Evolutionary conservation across 2,888 invertebrate genomes (phyloP), one percentile per base, ranked within the genome.

Genomic region (Caenorhabditis sp.): DNA sequence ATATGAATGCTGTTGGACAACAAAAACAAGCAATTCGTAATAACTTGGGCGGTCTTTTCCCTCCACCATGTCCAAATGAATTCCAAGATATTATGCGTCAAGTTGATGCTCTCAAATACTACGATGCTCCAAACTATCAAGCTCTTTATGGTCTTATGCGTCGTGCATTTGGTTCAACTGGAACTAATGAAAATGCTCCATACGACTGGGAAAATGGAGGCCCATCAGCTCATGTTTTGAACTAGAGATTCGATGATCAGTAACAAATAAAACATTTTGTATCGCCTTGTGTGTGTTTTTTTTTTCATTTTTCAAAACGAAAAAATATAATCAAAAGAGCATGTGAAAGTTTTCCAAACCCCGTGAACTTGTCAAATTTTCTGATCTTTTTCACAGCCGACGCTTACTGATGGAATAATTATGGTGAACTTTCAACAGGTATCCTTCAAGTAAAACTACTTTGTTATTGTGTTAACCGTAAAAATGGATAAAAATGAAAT

Each of bases 81-180:
- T 74, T 74, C 66, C 63, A 63, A 51, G 69, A 73, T 8, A 69
- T 68, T 24, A 59, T 79, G 66, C 62, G 69, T n/a, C 69, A 66
- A 65, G 70, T 77, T 43, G 84, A 84, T 66, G 26, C 62, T 27
- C 68, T 82, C 53, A 83, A 81, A 66, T 84, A 85, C 76, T 84
- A 84, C 69, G 84, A 84, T 58, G 77, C 81, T 3, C 84, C 84
- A 26, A 80, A 84, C 76, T 84, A 84, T 62, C 76, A 76, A 61
- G 66, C 70, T 58, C 58, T 77, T 60, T 85, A 85, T 62, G 70
- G 72, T 55, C 61, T 77, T 6, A 74, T 77, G 77, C 66, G 75
- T 58, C 66, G 66, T 19, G 69, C 74, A 6, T 64, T 66, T 26
- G 59, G 59, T 27, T 64, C 78, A 5, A 77, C 66, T 64, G 75